Conservation (phyloP, 2,797 vertebrate species). For the Ctenochaetus hawaiiensis region DNA sequence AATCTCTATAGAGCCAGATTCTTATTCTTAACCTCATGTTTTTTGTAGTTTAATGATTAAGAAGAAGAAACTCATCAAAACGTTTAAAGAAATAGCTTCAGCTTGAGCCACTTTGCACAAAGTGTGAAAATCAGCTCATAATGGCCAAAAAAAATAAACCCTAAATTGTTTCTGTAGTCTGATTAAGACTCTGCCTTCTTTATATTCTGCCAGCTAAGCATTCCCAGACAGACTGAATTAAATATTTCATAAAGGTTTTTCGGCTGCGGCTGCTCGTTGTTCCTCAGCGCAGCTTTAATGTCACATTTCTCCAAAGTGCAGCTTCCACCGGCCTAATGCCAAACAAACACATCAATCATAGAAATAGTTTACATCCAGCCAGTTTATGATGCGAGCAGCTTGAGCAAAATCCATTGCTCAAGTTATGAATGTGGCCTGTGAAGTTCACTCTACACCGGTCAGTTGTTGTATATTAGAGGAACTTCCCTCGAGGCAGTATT, state of each 20-base stretch:
- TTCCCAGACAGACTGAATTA: conserved; percentile 43
- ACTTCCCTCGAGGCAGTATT: conserved; percentile 29
- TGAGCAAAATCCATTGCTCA: conserved; percentile 20
- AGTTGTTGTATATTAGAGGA: conserved; percentile 41
- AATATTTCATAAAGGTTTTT: conserved; percentile 69
- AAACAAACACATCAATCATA: conserved; percentile 70
- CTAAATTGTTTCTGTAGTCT: conserved; percentile 59
- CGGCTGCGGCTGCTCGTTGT: conserved; percentile 37
- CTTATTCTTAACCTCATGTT: neutral
- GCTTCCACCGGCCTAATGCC: conserved; percentile 18
- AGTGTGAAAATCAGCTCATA: conserved; percentile 29
- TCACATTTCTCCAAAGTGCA: conserved; percentile 35
- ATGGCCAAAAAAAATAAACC: conserved; percentile 51
- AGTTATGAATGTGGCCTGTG: conserved; percentile 28
- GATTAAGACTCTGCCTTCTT: conserved; percentile 59
- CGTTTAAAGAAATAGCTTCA: conserved; percentile 18
- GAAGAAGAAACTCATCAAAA: conserved; percentile 29
- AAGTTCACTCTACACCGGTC: conserved; percentile 34
- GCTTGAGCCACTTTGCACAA: conserved; percentile 16
- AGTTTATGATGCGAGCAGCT: conserved; percentile 45
- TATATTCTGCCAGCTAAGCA: conserved; percentile 61
- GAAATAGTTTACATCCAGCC: conserved; percentile 40
- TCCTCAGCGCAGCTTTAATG: conserved; percentile 39
- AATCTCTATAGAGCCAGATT: conserved; percentile 29
- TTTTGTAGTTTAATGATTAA: neutral